Evolutionary conservation across 2,797 vertebrate genomes (phyloP).

Genomic region (Xyrichtys novacula): DNA sequence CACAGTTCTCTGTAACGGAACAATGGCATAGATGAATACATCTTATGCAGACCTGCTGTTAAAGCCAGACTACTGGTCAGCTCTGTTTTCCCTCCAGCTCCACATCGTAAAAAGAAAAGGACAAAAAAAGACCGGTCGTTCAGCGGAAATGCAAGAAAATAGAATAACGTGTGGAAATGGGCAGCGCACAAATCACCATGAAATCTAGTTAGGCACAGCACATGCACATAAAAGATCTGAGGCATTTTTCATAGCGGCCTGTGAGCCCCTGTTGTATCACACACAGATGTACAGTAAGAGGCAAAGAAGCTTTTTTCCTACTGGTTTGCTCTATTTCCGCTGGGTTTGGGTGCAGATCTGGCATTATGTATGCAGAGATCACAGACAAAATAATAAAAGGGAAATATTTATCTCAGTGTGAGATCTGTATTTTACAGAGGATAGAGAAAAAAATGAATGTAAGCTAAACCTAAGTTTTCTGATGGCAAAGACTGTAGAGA

Average conservation of each 20-base stretch:
- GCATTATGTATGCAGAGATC: slow-evolving; percentile 38
- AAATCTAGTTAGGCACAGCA: slow-evolving; percentile 59
- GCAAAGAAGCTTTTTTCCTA: slow-evolving; percentile 16
- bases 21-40: slow-evolving; percentile 42
- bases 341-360: slow-evolving; percentile 27
- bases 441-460: slow-evolving; percentile 9
- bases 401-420: slow-evolving; percentile 39
- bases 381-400: slow-evolving; percentile 33
- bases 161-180: slow-evolving; percentile 29
- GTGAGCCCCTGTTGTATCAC: slow-evolving; percentile 33
- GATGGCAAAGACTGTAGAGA: slow-evolving; percentile 14
- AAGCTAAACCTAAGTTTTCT: neutral
- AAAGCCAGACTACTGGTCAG: slow-evolving; percentile 9
- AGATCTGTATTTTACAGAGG: slow-evolving; percentile 8
- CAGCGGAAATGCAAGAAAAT: slow-evolving; percentile 44
- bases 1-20: slow-evolving; percentile 59
- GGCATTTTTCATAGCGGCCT: slow-evolving; percentile 39
- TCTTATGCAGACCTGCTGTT: slow-evolving; percentile 44
- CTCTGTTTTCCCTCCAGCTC: slow-evolving; percentile 26
- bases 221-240: slow-evolving; percentile 31
- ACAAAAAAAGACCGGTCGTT: slow-evolving; percentile 16
- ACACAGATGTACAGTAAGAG: slow-evolving; percentile 21
- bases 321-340: slow-evolving; percentile 17
- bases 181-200: slow-evolving; percentile 42
- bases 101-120: slow-evolving; percentile 32